Percentiles rank a stretch among this genome's conserved stretches.
phyloP scores from a whole-genome alignment of 2,797 vertebrate genomes.

The Dendrocincla fuliginosa region DNA sequence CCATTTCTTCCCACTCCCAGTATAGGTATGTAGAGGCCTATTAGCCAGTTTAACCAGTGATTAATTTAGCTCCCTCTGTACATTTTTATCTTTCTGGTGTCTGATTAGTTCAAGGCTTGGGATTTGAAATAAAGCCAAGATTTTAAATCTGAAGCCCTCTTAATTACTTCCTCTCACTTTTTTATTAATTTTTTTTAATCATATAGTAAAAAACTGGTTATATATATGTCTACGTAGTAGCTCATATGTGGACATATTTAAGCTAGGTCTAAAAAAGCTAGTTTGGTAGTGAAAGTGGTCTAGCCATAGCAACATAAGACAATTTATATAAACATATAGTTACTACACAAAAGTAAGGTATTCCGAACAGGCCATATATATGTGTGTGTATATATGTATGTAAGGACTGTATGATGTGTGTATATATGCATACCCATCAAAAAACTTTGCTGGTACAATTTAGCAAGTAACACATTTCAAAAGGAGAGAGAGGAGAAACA shows the following conservation, averaged over 20 bases:
- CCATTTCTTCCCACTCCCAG: not conserved
- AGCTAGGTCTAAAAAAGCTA: not conserved
- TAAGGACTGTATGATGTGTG: not conserved
- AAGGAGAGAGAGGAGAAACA: conserved; percentile 32
- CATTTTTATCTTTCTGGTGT: not conserved
- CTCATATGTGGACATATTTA: not conserved
- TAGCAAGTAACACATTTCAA: conserved; percentile 53
- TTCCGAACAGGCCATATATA: not conserved
- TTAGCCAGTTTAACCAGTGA: not conserved
- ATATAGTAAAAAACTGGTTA: conserved; percentile 50
- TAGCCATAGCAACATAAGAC: not conserved
- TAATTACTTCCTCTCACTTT: conserved; percentile 61
- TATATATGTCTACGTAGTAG: conserved; percentile 8
- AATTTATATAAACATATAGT: not conserved
- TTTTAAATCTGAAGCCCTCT: conserved; percentile 45
- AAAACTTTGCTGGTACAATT: conserved; percentile 25
- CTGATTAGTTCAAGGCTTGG: conserved; percentile 7
- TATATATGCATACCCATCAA: not conserved
- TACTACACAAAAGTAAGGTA: not conserved
- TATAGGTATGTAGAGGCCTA: not conserved
- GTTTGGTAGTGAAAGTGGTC: not conserved
- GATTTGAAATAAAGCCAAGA: conserved; percentile 47
- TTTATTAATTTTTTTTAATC: not conserved
- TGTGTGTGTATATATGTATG: not conserved
- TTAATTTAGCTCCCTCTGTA: conserved; percentile 6